These are phyloP conservation scores for Tortricodes alternella DNA, from an alignment of 2,888 invertebrate genomes.

Conservation along the genomic window DNA sequence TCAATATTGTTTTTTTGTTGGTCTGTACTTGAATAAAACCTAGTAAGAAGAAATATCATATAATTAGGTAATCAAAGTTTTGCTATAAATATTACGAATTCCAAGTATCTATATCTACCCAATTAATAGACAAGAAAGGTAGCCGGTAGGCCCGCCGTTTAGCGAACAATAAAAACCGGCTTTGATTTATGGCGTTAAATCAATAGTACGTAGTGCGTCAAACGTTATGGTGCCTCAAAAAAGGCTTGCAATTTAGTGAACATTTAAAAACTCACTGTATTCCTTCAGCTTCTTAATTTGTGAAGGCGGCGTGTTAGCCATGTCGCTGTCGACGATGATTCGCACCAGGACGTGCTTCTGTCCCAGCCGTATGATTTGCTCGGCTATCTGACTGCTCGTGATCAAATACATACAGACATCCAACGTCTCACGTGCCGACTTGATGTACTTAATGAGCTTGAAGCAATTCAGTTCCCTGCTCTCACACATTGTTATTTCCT, in stretches of 20 bases:
- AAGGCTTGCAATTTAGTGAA: too few relatives aligned
- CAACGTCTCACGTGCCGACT: conserved; percentile 74
- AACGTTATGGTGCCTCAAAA: too few relatives aligned
- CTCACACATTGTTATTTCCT: conserved; percentile 66
- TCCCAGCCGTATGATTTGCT: conserved; percentile 73
- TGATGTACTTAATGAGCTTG: conserved; percentile 74
- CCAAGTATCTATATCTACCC: too few relatives aligned
- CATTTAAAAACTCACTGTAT: conserved; percentile 63
- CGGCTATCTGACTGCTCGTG: conserved; percentile 73
- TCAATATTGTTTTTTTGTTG: conserved; percentile 80
- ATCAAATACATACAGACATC: conserved; percentile 80
- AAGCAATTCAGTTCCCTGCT: conserved; percentile 74
- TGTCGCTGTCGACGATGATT: conserved; percentile 76
- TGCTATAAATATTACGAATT: too few relatives aligned
- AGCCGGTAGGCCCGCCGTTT: too few relatives aligned
- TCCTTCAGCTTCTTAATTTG: conserved; percentile 73
- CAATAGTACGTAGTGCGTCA: too few relatives aligned
- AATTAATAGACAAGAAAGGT: too few relatives aligned
- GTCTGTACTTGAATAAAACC: conserved; percentile 78
- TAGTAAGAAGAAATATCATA: conserved; percentile 38
- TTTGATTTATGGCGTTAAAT: too few relatives aligned
- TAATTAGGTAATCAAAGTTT: not conserved
- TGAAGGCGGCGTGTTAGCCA: conserved; percentile 73
- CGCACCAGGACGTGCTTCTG: conserved; percentile 74
- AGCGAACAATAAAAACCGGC: too few relatives aligned